phyloP scores from a whole-genome alignment of 1,140 invertebrate species.

The Aphelenchoides avenae region DNA sequence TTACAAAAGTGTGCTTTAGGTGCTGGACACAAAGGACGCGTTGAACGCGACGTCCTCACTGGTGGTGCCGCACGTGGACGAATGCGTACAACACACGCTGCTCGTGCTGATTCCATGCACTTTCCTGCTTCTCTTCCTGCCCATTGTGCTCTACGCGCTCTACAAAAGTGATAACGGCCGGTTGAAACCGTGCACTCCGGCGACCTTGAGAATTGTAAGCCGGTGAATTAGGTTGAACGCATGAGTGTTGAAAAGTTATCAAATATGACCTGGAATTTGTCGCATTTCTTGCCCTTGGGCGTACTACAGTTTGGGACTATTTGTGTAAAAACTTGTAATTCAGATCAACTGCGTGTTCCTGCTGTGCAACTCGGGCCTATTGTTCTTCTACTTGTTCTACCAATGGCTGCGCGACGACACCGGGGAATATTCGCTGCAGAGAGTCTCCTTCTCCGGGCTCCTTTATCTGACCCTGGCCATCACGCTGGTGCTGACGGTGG shows the following conservation, averaged over 20 bases:
- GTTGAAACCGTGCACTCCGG: slow-evolving; percentile 76
- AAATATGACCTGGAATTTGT: background rate
- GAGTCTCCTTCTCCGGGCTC: slow-evolving; percentile 23
- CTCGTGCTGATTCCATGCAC: slow-evolving; percentile 77
- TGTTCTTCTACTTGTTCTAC: slow-evolving; percentile 19
- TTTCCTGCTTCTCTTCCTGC: slow-evolving; percentile 74
- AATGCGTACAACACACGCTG: slow-evolving; percentile 84
- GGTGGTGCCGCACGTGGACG: slow-evolving; percentile 79
- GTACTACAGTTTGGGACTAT: background rate
- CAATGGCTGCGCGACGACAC: slow-evolving; percentile 1
- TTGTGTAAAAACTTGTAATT: slow-evolving; percentile 18
- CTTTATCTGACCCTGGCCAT: slow-evolving; percentile 67
- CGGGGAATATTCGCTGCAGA: slow-evolving; percentile 2
- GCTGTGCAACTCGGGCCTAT: slow-evolving; percentile 40
- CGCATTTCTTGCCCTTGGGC: background rate
- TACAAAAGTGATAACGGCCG: slow-evolving; percentile 71
- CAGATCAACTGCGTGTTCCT: slow-evolving; percentile 57
- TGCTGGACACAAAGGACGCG: no score
- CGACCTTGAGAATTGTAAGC: slow-evolving; percentile 73
- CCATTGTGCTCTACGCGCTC: slow-evolving; percentile 74
- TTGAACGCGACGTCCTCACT: no score
- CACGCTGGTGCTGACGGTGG: slow-evolving; percentile 64
- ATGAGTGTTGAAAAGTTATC: background rate
- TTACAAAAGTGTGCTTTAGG: no score
- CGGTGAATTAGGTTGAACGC: background rate